Evolutionary conservation across 2,888 invertebrate species (phyloP).

Genomic region (Torymus auratus): DNA sequence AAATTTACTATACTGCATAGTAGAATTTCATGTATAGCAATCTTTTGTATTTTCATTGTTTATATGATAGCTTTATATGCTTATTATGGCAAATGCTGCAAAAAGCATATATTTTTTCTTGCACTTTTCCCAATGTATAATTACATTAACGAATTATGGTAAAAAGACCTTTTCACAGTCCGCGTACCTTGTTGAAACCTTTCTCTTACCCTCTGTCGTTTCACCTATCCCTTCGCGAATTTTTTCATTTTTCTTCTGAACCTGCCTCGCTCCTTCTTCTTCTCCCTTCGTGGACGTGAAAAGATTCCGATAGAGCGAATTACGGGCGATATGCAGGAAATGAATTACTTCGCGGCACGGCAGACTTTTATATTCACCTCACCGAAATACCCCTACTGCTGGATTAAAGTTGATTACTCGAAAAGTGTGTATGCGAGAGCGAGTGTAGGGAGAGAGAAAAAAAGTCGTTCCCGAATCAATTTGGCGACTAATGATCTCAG

Average conservation of each 20-base stretch:
- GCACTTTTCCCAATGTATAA: too few relatives aligned
- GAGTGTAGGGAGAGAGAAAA: neutral
- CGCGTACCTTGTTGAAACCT: too few relatives aligned
- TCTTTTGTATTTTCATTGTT: too few relatives aligned
- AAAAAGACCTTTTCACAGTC: too few relatives aligned
- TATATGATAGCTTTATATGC: too few relatives aligned
- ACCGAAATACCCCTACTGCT: neutral
- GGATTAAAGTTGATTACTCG: conserved; percentile 31
- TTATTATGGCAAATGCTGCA: too few relatives aligned
- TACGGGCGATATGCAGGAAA: conserved; percentile 25
- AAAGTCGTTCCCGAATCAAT: conserved; percentile 6
- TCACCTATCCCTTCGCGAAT: neutral
- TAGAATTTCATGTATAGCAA: too few relatives aligned
- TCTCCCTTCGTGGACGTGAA: neutral
- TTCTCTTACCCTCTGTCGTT: neutral
- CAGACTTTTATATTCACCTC: conserved; percentile 1
- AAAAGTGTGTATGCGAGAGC: neutral
- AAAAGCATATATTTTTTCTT: too few relatives aligned
- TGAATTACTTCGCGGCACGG: conserved; percentile 37
- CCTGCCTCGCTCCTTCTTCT: neutral
- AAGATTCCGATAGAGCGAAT: conserved; percentile 35
- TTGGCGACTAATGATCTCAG: conserved; percentile 8
- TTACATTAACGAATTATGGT: too few relatives aligned
- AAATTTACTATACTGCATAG: too few relatives aligned
- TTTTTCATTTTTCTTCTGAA: neutral